Evolutionary conservation across 37 sponge, comb jelly and placozoan species (phyloP), one percentile per base, ranked within the genome.

Genomic region (Tethya wilhelma): DNA sequence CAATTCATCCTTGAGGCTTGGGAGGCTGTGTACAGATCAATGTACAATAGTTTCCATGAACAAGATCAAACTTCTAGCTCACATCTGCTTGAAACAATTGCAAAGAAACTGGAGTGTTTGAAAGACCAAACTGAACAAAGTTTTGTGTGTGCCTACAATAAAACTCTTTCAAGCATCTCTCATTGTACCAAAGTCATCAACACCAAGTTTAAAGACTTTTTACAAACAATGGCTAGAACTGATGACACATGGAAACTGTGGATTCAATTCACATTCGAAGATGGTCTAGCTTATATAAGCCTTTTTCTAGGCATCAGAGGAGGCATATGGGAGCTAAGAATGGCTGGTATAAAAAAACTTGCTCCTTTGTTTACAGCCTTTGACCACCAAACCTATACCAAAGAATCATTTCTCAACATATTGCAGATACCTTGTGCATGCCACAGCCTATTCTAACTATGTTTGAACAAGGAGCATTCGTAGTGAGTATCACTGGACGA

Each of bases 391-490:
- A 64, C 43, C 25, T 78, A 78, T 29, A n/a, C n/a, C 67, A 43
- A 63, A 38, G 26, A 7, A 9, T 78, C 45, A 41, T 78, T 2
- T 43, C 79, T 19, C 23, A 37, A 23, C 79, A 78, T 31, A 8
- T 78, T 9, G 46, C 67, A 60, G 67, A 78, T 55, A 42, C 64
- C 12, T 26, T 26, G 3, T 17, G 29, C 7, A 41, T 64, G 30
- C 79, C 79, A 30, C 9, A 11, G 11, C 7, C 46, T 43, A 63
- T 78, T 5, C 11, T 64, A 17, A 17, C 7, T 8, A 41, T 41
- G 46, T 65, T 78, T 64, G 26, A 64, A 28, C 44, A 78, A n/a
- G 79, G 79, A 17, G 68, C 32, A 7, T 79, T 79, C 34, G 69
- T 55, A n/a, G 73, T 71, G 8, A 49, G 31, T 71, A 71, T 71